Percentiles rank a stretch among this genome's conserved stretches.
phyloP scores from a whole-genome alignment of 2,888 invertebrate genomes.

The Sepiola atlantica region DNA sequence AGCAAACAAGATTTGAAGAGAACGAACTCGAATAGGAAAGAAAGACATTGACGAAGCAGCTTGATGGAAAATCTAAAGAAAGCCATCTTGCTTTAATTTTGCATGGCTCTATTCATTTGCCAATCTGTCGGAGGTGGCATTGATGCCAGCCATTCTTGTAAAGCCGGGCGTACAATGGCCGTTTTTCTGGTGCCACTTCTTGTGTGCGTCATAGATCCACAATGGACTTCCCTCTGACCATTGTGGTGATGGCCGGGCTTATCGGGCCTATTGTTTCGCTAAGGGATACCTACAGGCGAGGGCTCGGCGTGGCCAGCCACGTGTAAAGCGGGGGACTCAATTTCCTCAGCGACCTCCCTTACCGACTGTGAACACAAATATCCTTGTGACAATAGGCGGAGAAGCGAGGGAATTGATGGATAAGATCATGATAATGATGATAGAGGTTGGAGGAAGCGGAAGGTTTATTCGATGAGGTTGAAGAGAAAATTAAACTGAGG shows the following conservation, averaged over 20 bases:
- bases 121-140: conserved; percentile 32
- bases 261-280: conserved; percentile 11
- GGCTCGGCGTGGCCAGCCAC: neutral
- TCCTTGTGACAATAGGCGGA: neutral
- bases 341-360: neutral
- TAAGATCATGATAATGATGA: neutral
- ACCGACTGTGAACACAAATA: neutral
- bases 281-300: conserved; percentile 16
- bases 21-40: neutral
- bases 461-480: neutral
- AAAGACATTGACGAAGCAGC: neutral
- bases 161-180: conserved; percentile 18
- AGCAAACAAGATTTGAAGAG: neutral
- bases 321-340: neutral
- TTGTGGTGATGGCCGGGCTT: conserved; percentile 32
- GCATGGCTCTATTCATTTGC: conserved; percentile 16
- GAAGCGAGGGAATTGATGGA: neutral
- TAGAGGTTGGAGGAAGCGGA: neutral
- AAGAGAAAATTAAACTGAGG: neutral
- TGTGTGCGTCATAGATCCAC: conserved; percentile 13
- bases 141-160: neutral
- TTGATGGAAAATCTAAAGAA: conserved; percentile 23
- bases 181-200: conserved; percentile 21
- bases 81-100: conserved; percentile 2
- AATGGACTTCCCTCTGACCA: conserved; percentile 14